Evolutionary conservation across 2,113 vertebrate species (phyloP).

Genomic region (Edolisoma coerulescens): DNA sequence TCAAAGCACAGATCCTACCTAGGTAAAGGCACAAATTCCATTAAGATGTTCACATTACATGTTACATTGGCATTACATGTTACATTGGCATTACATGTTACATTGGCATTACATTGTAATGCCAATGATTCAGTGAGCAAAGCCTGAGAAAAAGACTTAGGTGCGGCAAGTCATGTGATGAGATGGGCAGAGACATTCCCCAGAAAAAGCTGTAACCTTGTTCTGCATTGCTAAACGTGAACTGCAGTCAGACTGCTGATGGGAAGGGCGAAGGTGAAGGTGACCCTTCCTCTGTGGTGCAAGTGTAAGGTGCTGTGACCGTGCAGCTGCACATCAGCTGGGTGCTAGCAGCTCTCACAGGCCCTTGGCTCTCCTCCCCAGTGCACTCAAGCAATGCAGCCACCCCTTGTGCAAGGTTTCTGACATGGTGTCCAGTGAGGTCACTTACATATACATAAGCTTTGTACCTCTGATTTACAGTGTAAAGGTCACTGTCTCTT

Average conservation of each 20-base stretch:
- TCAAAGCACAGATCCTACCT: background rate
- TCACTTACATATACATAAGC: background rate
- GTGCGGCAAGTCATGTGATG: accelerated
- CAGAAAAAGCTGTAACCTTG: background rate
- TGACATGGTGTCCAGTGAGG: accelerated
- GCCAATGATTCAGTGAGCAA: background rate
- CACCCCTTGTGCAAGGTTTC: background rate
- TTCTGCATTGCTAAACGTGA: background rate
- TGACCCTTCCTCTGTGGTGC: background rate
- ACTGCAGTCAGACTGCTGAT: background rate
- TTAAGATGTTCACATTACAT: background rate
- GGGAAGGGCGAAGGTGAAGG: background rate
- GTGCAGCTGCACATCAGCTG: background rate
- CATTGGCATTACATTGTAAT: too few species aligned
- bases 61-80: too few species aligned
- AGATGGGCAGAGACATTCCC: background rate
- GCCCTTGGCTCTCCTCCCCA: background rate
- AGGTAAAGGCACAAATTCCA: background rate
- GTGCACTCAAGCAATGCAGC: background rate
- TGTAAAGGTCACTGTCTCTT: background rate
- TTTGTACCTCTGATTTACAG: background rate
- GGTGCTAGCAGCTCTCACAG: background rate
- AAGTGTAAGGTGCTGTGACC: accelerated
- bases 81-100: too few species aligned
- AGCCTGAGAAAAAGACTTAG: background rate